Base-by-base conservation (phyloP, 2,888 invertebrate genomes). In the Hirtodrosophila trivittata region DNA sequence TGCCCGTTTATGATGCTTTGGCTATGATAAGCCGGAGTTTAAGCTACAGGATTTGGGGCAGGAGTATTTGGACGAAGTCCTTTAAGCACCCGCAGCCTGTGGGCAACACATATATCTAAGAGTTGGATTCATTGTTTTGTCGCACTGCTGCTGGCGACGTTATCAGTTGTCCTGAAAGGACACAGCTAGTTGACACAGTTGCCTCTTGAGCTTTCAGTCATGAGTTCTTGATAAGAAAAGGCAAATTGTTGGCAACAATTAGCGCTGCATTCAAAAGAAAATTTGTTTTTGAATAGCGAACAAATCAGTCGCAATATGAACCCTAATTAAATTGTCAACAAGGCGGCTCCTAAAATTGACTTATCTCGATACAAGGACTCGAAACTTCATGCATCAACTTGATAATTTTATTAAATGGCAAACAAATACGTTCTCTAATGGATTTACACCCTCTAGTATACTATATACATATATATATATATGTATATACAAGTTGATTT, bases 361-460 rank as follows among this genome's bases (percentile, higher is more conserved):
- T 69, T 70, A 74, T 72, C 75, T 58, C 62, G 71, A 66, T 71
- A 57, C 35, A 47, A 46, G 41, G 57, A 58, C 32, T 47, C 26
- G 25, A 35, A 82, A 75, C 69, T 73, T 67, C 50, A 69, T 75
- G 75, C 72, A 56, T 80, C 81, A 75, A 83, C 66, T 80, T 84
- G 77, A 81, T 80, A 80, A 80, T 67, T 84, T 59, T 52, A 75
- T 80, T 80, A 75, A 66, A 66, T 69, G 81, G 47, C 72, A 80
- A 78, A 83, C 77, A 71, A 83, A 83, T 78, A 62, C 13, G 39
- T 47, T 18, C 32, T 35, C 49, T 66, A 66, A 71, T 66, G 51
- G 62, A 60, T 65, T 56, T 65, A 5, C 5, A 3, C 3, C 18
- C 3, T 21, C 18, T 21, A 30, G 2, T 37, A 16, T 14, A 14